Conservation (phyloP, 2,113 vertebrate species). For the Scophthalmus maximus region DNA sequence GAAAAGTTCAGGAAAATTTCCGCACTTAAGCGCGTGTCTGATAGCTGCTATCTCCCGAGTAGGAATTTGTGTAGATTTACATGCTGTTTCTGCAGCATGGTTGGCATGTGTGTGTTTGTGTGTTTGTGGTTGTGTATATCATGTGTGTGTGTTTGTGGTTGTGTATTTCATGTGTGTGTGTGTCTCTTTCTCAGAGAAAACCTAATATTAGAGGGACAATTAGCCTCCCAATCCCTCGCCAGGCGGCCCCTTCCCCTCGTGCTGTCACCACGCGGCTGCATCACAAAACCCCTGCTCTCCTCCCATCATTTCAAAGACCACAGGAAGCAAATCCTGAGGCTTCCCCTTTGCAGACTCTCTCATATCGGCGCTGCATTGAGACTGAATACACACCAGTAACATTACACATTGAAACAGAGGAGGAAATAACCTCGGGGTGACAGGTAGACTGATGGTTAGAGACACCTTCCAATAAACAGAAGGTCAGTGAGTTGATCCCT, state of each 20-base stretch:
- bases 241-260: conserved; percentile 49
- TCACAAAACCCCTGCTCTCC: conserved; percentile 36
- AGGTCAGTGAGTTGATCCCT: background rate
- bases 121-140: background rate
- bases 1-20: too few relatives aligned
- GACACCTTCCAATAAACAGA: background rate
- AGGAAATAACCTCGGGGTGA: background rate
- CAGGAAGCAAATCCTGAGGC: conserved; percentile 20
- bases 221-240: conserved; percentile 46
- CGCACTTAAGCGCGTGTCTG: too few relatives aligned
- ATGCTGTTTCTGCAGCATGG: background rate
- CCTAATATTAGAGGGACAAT: conserved; percentile 51
- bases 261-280: conserved; percentile 26
- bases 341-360: conserved; percentile 11
- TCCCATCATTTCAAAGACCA: background rate
- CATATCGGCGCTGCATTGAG: background rate
- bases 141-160: background rate
- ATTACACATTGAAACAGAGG: background rate
- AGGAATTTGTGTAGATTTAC: conserved; percentile 15
- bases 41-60: too few relatives aligned
- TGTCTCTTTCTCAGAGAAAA: conserved; percentile 29
- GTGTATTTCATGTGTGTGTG: background rate
- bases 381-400: conserved; percentile 6
- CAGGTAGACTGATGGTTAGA: background rate
- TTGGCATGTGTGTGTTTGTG: background rate